Evolutionary conservation across 2,888 invertebrate species (phyloP).

Genomic region (Pardosa pseudoannulata): DNA sequence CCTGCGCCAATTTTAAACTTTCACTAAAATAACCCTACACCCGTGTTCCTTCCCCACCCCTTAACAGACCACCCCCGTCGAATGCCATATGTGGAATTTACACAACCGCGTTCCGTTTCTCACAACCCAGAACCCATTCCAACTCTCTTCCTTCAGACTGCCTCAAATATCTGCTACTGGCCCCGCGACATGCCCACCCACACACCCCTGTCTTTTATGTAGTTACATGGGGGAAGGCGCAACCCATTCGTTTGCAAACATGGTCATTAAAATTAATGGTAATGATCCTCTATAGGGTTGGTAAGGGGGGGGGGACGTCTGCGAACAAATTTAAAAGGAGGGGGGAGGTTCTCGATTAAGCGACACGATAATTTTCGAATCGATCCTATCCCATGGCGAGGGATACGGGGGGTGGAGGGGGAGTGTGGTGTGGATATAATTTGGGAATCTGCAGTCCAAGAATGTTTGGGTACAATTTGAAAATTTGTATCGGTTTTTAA

Average conservation of each 20-base stretch:
- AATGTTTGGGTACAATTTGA: not conserved
- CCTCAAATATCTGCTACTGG: not conserved
- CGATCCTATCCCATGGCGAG: not conserved
- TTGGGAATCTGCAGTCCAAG: not conserved
- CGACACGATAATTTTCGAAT: not conserved
- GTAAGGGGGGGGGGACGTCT: not conserved
- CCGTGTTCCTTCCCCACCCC: not conserved
- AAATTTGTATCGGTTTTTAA: not conserved
- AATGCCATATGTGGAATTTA: not conserved
- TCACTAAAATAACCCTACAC: too few species aligned
- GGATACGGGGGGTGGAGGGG: not conserved
- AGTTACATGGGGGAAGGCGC: not conserved
- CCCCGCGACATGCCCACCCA: not conserved
- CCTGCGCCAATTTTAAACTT: too few species aligned
- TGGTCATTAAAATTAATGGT: constrained; percentile 35
- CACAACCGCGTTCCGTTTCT: not conserved
- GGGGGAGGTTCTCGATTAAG: not conserved
- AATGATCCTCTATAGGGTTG: constrained; percentile 8
- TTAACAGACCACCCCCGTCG: not conserved
- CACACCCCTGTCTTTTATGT: not conserved
- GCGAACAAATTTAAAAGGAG: not conserved
- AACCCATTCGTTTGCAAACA: not conserved
- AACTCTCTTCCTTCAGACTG: not conserved
- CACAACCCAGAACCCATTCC: not conserved
- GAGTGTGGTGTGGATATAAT: not conserved